Percentiles rank a stretch among this genome's conserved stretches.
Evolutionary conservation across 2,888 invertebrate genomes (phyloP).

Genomic region (Stictocephala bisonia): DNA sequence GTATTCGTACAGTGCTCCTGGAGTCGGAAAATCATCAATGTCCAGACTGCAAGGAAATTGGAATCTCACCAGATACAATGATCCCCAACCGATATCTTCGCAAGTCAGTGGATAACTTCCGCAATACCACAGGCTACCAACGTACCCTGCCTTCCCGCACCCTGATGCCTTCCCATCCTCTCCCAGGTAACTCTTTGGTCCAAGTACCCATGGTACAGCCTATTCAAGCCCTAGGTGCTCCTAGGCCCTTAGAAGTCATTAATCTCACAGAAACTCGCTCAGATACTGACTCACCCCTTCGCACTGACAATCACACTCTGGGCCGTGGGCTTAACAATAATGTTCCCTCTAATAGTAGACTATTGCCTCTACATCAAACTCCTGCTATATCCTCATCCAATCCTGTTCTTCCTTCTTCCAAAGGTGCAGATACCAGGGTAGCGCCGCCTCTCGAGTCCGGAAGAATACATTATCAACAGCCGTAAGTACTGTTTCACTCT

Average conservation of each 20-base stretch:
- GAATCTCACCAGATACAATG: slow-evolving; percentile 90
- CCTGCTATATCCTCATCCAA: neutral
- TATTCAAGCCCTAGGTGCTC: slow-evolving; percentile 18
- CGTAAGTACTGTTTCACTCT: slow-evolving; percentile 17
- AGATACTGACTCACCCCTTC: slow-evolving; percentile 26
- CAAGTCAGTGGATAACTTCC: slow-evolving; percentile 89
- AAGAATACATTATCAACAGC: slow-evolving; percentile 24
- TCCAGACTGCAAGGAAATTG: slow-evolving; percentile 93
- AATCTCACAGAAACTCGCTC: slow-evolving; percentile 20
- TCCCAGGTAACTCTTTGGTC: slow-evolving; percentile 16
- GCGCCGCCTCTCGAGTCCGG: neutral
- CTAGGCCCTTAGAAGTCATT: slow-evolving; percentile 3
- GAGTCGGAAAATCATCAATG: slow-evolving; percentile 97
- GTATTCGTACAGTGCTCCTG: slow-evolving; percentile 86
- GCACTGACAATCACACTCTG: slow-evolving; percentile 13
- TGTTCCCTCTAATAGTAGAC: too few relatives aligned
- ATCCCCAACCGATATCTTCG: slow-evolving; percentile 93
- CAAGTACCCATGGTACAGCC: neutral
- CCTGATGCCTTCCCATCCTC: neutral
- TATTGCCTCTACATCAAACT: too few relatives aligned
- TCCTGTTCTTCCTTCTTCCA: slow-evolving; percentile 14
- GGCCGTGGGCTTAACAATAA: too few relatives aligned
- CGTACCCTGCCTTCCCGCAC: slow-evolving; percentile 62
- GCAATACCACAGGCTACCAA: slow-evolving; percentile 91
- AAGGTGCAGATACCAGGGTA: slow-evolving; percentile 17